Percentiles rank a stretch among this genome's conserved stretches.
phyloP scores from a whole-genome alignment of 2,888 invertebrate species.

The Oscheius sp. region DNA sequence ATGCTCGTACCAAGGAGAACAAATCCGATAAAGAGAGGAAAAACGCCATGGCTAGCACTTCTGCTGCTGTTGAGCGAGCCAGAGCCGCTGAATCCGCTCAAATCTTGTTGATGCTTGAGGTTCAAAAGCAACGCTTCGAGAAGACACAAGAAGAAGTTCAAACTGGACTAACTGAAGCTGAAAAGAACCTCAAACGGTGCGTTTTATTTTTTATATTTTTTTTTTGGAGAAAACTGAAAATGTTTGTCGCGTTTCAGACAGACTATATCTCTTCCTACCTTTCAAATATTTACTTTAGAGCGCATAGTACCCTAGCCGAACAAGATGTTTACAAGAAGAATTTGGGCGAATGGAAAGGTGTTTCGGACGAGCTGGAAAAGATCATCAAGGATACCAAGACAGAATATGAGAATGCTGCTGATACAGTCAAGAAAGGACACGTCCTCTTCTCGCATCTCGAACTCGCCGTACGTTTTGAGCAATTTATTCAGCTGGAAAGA shows the following conservation, averaged over 20 bases:
- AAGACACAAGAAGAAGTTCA: slow-evolving; percentile 35
- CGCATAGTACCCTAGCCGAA: slow-evolving; percentile 40
- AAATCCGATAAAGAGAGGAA: slow-evolving; percentile 35
- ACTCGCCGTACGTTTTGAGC: background rate
- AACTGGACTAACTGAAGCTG: slow-evolving; percentile 40
- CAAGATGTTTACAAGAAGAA: slow-evolving; percentile 39
- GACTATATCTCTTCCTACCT: too few relatives aligned
- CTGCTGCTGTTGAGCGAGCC: slow-evolving; percentile 38
- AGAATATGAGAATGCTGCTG: slow-evolving; percentile 44
- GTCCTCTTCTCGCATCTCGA: slow-evolving; percentile 9
- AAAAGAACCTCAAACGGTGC: slow-evolving; percentile 32
- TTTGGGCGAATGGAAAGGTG: slow-evolving; percentile 43
- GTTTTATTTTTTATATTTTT: too few relatives aligned
- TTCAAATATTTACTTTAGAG: slow-evolving; percentile 42
- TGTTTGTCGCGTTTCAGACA: background rate
- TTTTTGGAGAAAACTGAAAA: background rate
- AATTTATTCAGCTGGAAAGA: too few relatives aligned
- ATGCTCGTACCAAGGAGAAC: slow-evolving; percentile 14
- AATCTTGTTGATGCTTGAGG: slow-evolving; percentile 34
- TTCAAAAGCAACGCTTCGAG: slow-evolving; percentile 33
- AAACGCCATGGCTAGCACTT: slow-evolving; percentile 27
- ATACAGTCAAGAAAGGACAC: slow-evolving; percentile 43
- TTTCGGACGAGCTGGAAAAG: slow-evolving; percentile 38
- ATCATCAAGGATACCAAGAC: slow-evolving; percentile 29
- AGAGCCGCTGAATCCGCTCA: slow-evolving; percentile 34